These are phyloP conservation scores for Caenorhabditis brenneri DNA, from an alignment of 1,140 invertebrate species.

Conservation along the genomic window DNA sequence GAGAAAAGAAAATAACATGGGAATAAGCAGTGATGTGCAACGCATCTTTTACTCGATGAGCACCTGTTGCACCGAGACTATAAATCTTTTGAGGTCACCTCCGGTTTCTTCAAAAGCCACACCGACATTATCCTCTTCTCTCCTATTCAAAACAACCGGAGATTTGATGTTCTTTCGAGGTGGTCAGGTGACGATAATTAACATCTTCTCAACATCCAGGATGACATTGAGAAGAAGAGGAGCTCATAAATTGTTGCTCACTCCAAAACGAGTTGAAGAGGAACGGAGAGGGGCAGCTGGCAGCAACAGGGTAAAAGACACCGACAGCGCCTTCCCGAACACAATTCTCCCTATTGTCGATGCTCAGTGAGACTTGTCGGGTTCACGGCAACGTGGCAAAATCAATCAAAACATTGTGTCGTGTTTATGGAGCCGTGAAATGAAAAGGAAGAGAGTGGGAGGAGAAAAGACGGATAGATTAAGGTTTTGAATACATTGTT, in stretches of 20 bases:
- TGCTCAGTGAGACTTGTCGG: conserved; percentile 27
- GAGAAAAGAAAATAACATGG: conserved; percentile 7
- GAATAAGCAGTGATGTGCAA: conserved; percentile 4
- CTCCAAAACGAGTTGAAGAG: conserved; percentile 6
- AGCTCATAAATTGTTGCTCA: conserved; percentile 36
- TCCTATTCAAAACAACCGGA: neutral
- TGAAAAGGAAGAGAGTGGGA: neutral
- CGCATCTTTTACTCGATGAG: conserved; percentile 19
- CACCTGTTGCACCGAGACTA: conserved; percentile 28
- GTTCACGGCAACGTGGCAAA: conserved; percentile 39
- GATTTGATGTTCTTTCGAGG: conserved; percentile 20
- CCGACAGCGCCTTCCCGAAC: conserved; percentile 30
- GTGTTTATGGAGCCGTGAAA: conserved; percentile 39
- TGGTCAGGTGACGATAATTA: conserved; percentile 41
- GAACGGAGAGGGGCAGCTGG: neutral
- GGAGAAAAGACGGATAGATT: neutral
- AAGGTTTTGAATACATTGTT: neutral
- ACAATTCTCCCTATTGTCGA: neutral
- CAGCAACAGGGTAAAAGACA: conserved; percentile 28
- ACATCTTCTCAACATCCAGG: neutral
- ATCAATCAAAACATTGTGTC: conserved; percentile 42
- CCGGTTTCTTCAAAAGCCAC: conserved; percentile 39
- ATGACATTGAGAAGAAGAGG: conserved; percentile 15
- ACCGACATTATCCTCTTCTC: neutral
- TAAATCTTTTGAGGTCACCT: conserved; percentile 42